A percentile compares a stretch with the other conserved stretches of the same genome.
These are phyloP conservation scores for Echinometra lucunter DNA, from an alignment of 53 echinoderm and acorn worm species.

Conservation along the genomic window DNA sequence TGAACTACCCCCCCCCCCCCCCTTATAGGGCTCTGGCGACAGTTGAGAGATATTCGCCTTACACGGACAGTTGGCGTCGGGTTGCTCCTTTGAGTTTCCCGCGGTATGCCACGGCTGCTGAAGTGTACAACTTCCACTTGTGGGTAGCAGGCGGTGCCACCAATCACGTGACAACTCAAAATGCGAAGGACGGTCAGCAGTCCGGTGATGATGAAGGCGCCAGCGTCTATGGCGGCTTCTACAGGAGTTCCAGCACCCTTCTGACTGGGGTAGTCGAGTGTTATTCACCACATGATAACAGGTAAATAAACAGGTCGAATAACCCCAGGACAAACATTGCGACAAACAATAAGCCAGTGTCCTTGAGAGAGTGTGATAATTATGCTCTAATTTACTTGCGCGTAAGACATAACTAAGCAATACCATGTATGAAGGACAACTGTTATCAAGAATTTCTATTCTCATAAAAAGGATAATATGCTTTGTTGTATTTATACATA, in stretches of 20 bases:
- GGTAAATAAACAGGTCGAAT: not conserved
- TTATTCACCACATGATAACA: slow-evolving; percentile 61
- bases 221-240: slow-evolving; percentile 26
- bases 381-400: not conserved
- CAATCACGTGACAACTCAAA: slow-evolving; percentile 18
- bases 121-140: slow-evolving; percentile 67
- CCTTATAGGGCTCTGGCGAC: slow-evolving; percentile 70
- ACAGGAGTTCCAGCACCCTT: slow-evolving; percentile 20
- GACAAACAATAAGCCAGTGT: not conserved
- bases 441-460: no score
- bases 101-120: slow-evolving; percentile 79
- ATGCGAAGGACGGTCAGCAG: not conserved
- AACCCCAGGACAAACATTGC: not conserved
- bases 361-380: not conserved
- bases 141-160: slow-evolving; percentile 83
- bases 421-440: no score
- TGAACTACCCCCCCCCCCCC: not conserved
- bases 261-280: slow-evolving; percentile 54
- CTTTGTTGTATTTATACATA: no score
- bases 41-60: slow-evolving; percentile 80
- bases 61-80: slow-evolving; percentile 77
- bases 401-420: no score
- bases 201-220: not conserved
- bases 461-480: no score
- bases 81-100: slow-evolving; percentile 76